Conservation (phyloP, 1,140 invertebrate genomes). For the Cotesia vestalis region DNA sequence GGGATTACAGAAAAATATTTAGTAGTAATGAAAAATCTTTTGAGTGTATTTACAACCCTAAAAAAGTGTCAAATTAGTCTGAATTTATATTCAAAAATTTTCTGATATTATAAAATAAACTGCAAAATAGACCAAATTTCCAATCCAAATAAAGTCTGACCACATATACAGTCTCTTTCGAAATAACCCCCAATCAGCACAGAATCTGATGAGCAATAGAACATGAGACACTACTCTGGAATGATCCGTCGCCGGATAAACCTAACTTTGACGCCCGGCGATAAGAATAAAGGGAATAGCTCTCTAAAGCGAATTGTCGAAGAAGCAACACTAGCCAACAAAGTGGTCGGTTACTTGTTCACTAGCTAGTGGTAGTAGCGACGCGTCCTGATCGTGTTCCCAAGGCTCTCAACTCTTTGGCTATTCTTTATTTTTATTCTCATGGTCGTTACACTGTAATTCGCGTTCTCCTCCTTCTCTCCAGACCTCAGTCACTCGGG, state of each 20-base stretch:
- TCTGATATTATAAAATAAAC: too few relatives aligned
- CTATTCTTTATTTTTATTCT: neutral
- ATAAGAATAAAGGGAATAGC: constrained; percentile 34
- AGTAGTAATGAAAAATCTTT: too few relatives aligned
- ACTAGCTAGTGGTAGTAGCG: neutral
- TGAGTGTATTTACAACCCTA: too few relatives aligned
- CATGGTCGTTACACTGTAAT: constrained; percentile 8
- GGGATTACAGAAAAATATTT: too few relatives aligned
- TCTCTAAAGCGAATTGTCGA: constrained; percentile 17
- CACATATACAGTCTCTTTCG: too few relatives aligned
- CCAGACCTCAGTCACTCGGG: neutral
- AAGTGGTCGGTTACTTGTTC: too few relatives aligned
- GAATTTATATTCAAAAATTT: too few relatives aligned
- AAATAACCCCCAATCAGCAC: too few relatives aligned
- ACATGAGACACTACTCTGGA: neutral
- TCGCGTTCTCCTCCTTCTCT: constrained; percentile 5
- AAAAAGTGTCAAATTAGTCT: too few relatives aligned
- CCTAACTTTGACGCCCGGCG: constrained; percentile 34
- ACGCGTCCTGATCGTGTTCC: constrained; percentile 5
- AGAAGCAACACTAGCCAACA: neutral
- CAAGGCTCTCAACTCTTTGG: constrained; percentile 5
- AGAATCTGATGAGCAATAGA: too few relatives aligned
- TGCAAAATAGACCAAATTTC: too few relatives aligned
- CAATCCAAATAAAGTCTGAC: too few relatives aligned
- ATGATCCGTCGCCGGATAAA: constrained; percentile 32